These are phyloP conservation scores for Trachops cirrhosus DNA, from an alignment of 2,797 vertebrate species.

Conservation along the genomic window DNA sequence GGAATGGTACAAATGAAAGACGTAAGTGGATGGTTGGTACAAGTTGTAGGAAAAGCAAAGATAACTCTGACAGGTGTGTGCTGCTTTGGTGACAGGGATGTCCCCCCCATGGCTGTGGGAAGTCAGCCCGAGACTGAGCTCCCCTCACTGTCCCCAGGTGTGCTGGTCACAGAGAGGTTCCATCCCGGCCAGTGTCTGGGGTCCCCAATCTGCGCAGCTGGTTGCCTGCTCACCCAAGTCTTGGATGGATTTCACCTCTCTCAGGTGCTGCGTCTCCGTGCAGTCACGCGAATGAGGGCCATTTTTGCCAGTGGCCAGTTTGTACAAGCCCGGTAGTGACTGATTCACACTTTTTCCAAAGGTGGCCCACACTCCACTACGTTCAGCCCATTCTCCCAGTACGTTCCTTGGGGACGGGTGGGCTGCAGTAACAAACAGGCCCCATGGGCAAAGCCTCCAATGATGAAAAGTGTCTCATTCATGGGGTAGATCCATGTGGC, in stretches of 20 bases:
- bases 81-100: not conserved
- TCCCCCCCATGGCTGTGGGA: not conserved
- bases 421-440: not conserved
- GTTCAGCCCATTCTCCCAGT: not conserved
- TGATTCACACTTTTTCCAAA: not conserved
- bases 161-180: not conserved
- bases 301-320: not conserved
- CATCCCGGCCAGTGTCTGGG: not conserved
- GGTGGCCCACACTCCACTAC: not conserved
- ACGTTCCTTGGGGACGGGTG: too few species aligned
- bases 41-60: not conserved
- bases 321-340: not conserved
- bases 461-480: not conserved
- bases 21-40: not conserved
- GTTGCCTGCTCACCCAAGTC: not conserved
- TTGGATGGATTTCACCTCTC: not conserved
- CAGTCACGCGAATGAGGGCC: not conserved
- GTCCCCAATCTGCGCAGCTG: too few species aligned
- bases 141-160: not conserved
- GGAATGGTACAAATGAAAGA: not conserved
- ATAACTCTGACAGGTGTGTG: fast-evolving
- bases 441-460: not conserved
- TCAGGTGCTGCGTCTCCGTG: not conserved
- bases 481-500: not conserved
- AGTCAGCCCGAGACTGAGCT: not conserved